Base-by-base conservation (phyloP, 2,113 vertebrate genomes). In the Choloepus hoffmanni region DNA sequence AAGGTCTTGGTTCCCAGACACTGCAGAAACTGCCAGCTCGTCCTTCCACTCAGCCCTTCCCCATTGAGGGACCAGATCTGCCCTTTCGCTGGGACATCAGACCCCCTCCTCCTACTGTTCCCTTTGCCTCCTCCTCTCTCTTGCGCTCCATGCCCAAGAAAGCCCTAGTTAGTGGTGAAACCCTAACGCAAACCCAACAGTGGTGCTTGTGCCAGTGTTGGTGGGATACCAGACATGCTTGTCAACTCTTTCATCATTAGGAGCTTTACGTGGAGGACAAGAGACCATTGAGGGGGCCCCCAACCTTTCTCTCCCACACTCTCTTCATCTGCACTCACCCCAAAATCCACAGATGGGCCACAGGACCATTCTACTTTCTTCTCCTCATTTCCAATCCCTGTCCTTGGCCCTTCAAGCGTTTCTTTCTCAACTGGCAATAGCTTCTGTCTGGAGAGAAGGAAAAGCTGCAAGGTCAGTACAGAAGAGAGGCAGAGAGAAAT, bases 401-500 rank as follows among this genome's bases (percentile, higher is more conserved):
- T 73, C 81, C 83, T 77, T 89, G 89, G 82, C 83, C 72, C 28
- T 19, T n/a, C 6, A 19, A 63, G 67, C 26, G 0, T 36, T 62
- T 60, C 83, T 70, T 50, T 81, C 87, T 79, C 55, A n/a, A 48
- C 58, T 40, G 79, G 89, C 84, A 79, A 7, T 11, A 0, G 6
- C 65, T 88, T 55, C 79, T 21, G n/a, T 45, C 90, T 84, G 28
- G 24, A 86, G 89, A 89, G 74, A 87, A 81, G 89, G 74, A 62
- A 87, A 81, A 19, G 45, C 93, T 77, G 93, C 95, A 97, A 97
- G 96, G 97, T 98, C 97, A 97, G 92, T 76, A 89, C 45, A 0
- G 92, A 70, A 95, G 76, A 72, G 91, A 28, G 48, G 89, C 58
- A 10, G 94, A 0, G 1, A 86, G 96, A 95, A 95, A 96, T 1